Percentiles rank a stretch among this genome's conserved stretches.
phyloP scores from a whole-genome alignment of 2,888 invertebrate species.

The Cosmopolites sordidus region DNA sequence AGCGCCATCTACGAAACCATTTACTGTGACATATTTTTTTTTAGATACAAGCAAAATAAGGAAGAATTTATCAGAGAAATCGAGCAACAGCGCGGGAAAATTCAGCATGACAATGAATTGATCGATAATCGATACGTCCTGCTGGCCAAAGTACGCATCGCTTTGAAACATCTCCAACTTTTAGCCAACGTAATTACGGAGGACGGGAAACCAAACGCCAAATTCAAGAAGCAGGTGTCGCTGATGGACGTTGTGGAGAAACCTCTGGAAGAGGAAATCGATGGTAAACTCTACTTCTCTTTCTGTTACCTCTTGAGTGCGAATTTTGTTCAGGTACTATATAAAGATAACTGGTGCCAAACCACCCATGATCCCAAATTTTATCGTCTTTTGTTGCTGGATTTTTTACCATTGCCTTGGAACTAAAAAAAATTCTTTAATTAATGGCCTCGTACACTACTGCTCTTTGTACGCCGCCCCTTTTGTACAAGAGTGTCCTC shows the following conservation, averaged over 20 bases:
- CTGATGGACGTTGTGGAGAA: slow-evolving; percentile 9
- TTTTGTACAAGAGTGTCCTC: too few species aligned
- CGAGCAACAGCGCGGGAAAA: slow-evolving; percentile 48
- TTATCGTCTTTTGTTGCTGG: too few species aligned
- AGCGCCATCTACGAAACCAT: too few species aligned
- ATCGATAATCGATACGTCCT: slow-evolving; percentile 53
- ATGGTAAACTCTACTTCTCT: slow-evolving; percentile 32
- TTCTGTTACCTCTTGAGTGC: too few species aligned
- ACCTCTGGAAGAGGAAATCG: slow-evolving; percentile 35
- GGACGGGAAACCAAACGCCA: slow-evolving; percentile 13
- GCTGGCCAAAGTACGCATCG: slow-evolving; percentile 56
- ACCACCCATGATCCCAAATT: too few species aligned
- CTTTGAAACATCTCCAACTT: slow-evolving; percentile 57
- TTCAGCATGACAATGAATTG: slow-evolving; percentile 44
- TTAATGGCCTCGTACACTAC: too few species aligned
- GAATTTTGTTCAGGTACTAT: too few species aligned
- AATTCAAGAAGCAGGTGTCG: not conserved
- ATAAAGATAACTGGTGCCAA: too few species aligned
- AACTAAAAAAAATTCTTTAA: too few species aligned
- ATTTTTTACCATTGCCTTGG: too few species aligned
- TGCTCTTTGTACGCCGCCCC: too few species aligned
- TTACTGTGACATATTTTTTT: slow-evolving; percentile 4
- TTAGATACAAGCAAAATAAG: slow-evolving; percentile 53
- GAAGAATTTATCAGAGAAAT: slow-evolving; percentile 49
- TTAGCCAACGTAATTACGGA: slow-evolving; percentile 37